Conservation (phyloP, 2,797 vertebrate species). For the Halcyon chelicuti region DNA sequence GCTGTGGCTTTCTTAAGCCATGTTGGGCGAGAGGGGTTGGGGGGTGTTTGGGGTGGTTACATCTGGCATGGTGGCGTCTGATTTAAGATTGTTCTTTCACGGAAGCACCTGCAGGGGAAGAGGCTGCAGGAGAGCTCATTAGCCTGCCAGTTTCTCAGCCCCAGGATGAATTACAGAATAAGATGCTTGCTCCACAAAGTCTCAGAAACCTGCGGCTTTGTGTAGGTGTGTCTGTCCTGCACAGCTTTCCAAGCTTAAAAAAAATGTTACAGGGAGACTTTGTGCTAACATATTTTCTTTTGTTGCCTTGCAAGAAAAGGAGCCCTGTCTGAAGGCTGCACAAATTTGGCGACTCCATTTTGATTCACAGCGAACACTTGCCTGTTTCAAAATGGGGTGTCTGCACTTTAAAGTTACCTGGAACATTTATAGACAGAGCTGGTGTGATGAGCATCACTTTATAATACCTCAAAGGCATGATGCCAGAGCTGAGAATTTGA, state of each 20-base stretch:
- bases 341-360: conserved; percentile 65
- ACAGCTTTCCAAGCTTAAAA: conserved; percentile 47
- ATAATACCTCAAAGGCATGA: conserved; percentile 62
- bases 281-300: conserved; percentile 53
- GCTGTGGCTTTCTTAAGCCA: conserved; percentile 1
- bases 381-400: conserved; percentile 55
- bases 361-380: conserved; percentile 58
- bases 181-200: conserved; percentile 48
- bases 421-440: conserved; percentile 40
- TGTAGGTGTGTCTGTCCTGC: conserved; percentile 56
- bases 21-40: background rate
- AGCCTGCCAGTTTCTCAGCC: conserved; percentile 53
- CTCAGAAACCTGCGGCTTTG: conserved; percentile 43
- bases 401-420: conserved; percentile 56
- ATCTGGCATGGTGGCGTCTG: background rate
- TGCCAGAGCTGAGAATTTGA: conserved; percentile 49
- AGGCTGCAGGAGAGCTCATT: conserved; percentile 77
- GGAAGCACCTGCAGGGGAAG: conserved; percentile 57
- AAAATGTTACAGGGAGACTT: conserved; percentile 56
- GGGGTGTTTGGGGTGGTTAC: background rate
- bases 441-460: conserved; percentile 27
- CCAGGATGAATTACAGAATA: conserved; percentile 52
- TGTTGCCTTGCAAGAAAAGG: conserved; percentile 60
- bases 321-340: conserved; percentile 23
- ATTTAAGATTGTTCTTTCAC: conserved; percentile 63